Evolutionary conservation across 1,140 invertebrate genomes (phyloP).

Genomic region (Ceratina calcarata): DNA sequence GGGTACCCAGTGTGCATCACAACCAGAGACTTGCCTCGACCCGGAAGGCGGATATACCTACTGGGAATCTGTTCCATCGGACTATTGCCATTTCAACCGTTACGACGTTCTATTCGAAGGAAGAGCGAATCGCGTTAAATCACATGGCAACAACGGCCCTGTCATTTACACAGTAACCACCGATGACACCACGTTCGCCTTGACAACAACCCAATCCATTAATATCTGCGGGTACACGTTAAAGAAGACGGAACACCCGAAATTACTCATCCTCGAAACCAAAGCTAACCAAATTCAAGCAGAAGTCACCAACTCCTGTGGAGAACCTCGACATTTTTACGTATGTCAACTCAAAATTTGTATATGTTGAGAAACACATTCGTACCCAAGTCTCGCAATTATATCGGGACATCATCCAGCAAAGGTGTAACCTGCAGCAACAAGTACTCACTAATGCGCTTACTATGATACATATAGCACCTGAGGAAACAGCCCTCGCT

Average conservation of each 20-base stretch:
- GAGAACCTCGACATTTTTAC: constrained; percentile 55
- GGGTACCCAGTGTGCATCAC: constrained; percentile 1
- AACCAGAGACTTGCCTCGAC: constrained; percentile 27
- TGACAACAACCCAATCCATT: background rate
- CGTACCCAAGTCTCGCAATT: constrained; percentile 29
- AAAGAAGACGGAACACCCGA: constrained; percentile 33
- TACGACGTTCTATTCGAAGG: constrained; percentile 50
- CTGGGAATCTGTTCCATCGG: constrained; percentile 19
- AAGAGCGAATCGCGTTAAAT: background rate
- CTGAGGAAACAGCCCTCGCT: constrained; percentile 41
- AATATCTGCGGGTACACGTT: constrained; percentile 16
- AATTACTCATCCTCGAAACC: constrained; percentile 56
- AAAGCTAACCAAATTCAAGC: background rate
- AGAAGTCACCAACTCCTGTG: background rate
- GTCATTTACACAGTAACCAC: background rate
- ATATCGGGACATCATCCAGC: constrained; percentile 24
- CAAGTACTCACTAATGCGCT: constrained; percentile 26
- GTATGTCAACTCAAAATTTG: constrained; percentile 49
- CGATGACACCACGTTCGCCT: constrained; percentile 6
- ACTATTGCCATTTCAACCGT: constrained; percentile 38
- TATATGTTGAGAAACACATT: constrained; percentile 53
- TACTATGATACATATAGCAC: background rate
- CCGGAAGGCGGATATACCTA: constrained; percentile 7
- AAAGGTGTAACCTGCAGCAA: constrained; percentile 37
- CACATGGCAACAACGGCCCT: background rate